Conservation (phyloP, 2,888 invertebrate species). For the Tortrix viridana region DNA sequence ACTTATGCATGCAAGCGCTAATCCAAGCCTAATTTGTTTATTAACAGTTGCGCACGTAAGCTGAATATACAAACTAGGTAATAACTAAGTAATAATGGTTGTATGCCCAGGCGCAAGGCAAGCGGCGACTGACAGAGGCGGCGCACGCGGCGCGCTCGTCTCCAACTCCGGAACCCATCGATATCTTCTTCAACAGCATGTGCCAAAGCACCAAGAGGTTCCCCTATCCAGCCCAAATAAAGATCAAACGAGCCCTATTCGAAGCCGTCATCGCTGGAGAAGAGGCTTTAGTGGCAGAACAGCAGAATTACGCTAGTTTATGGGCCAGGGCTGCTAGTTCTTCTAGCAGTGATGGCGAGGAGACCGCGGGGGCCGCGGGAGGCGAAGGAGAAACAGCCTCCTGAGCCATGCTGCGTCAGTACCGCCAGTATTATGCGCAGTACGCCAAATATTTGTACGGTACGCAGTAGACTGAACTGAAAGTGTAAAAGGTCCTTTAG, state of each 20-base stretch:
- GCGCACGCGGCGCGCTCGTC: conserved; percentile 39
- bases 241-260: conserved; percentile 71
- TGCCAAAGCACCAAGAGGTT: conserved; percentile 76
- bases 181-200: conserved; percentile 79
- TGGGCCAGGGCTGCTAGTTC: conserved; percentile 65
- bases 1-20: no score
- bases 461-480: conserved; percentile 11
- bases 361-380: conserved; percentile 40
- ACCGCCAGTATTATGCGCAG: conserved; percentile 26
- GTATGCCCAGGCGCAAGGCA: conserved; percentile 45
- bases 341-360: conserved; percentile 56
- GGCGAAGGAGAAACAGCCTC: conserved; percentile 57
- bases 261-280: conserved; percentile 71
- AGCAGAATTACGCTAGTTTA: conserved; percentile 71
- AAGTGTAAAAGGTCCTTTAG: background rate
- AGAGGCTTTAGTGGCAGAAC: conserved; percentile 72
- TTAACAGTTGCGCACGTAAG: no score
- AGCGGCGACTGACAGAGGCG: conserved; percentile 48
- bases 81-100: background rate
- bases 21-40: no score
- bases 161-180: conserved; percentile 63
- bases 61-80: no score
- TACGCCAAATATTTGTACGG: conserved; percentile 24
- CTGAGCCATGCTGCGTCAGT: conserved; percentile 48
- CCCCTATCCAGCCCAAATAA: conserved; percentile 71